Conservation (phyloP, 2,113 vertebrate species). For the Bagarius yarrelli region DNA sequence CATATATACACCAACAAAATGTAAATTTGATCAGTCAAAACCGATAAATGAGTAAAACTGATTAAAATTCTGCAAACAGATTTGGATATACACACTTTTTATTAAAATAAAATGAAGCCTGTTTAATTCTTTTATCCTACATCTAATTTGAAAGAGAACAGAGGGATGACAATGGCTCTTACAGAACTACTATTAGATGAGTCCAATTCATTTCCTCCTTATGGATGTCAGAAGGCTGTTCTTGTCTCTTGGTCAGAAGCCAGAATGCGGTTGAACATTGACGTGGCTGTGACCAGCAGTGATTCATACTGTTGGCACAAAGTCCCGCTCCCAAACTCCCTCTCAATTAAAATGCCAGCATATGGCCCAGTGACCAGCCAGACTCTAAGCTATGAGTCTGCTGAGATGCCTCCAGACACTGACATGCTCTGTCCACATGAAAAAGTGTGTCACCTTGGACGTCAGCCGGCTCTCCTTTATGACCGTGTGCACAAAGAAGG, state of each 20-base stretch:
- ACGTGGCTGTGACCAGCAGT: slow-evolving; percentile 62
- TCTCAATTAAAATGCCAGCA: slow-evolving; percentile 76
- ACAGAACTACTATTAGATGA: slow-evolving; percentile 10
- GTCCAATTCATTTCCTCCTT: slow-evolving; percentile 23
- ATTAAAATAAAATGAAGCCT: neutral
- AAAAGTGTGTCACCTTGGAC: slow-evolving; percentile 70
- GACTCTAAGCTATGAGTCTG: slow-evolving; percentile 62
- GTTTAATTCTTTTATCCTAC: neutral
- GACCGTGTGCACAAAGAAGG: neutral
- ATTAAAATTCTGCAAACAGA: neutral
- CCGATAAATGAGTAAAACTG: neutral
- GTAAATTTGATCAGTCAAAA: neutral
- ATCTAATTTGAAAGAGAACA: neutral
- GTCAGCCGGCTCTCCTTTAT: slow-evolving; percentile 36
- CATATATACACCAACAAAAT: neutral
- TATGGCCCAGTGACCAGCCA: slow-evolving; percentile 68
- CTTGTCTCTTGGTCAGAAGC: slow-evolving; percentile 22
- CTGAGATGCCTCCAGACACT: slow-evolving; percentile 42
- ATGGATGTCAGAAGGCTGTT: slow-evolving; percentile 32
- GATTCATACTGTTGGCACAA: slow-evolving; percentile 68
- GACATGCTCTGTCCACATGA: slow-evolving; percentile 48
- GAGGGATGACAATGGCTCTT: neutral
- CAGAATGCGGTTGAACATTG: slow-evolving; percentile 49
- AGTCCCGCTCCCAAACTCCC: slow-evolving; percentile 72
- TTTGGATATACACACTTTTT: neutral